Evolutionary conservation across 2,797 vertebrate species (phyloP).

Genomic region (Tarsius wallacei): DNA sequence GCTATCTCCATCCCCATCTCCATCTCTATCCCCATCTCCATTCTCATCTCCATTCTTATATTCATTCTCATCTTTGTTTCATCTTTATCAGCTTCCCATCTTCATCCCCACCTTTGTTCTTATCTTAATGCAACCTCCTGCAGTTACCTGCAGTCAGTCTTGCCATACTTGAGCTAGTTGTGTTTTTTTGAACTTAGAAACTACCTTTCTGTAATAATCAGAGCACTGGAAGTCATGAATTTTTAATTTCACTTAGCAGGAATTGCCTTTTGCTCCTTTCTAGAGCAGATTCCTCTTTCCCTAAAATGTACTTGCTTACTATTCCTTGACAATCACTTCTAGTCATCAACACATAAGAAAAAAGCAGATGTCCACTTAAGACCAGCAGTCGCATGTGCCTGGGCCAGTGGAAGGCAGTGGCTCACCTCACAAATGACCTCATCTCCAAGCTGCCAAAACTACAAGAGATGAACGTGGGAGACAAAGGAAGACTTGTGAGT

Average conservation of each 20-base stretch:
- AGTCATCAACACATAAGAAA: neutral
- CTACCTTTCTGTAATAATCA: fast-evolving
- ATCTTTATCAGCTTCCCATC: too few relatives aligned
- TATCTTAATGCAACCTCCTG: too few relatives aligned
- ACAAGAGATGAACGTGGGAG: neutral
- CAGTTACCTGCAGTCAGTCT: neutral
- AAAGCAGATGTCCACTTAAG: neutral
- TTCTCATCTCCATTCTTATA: neutral
- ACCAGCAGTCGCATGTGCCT: fast-evolving
- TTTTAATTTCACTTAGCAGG: neutral
- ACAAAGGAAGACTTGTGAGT: fast-evolving
- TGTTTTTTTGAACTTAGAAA: neutral
- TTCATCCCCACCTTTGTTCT: neutral
- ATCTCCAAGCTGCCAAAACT: neutral
- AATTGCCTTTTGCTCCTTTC: neutral
- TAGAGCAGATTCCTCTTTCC: neutral
- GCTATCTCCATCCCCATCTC: fast-evolving
- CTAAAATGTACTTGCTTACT: neutral
- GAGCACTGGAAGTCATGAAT: neutral
- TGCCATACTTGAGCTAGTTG: neutral
- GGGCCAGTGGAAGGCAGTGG: neutral
- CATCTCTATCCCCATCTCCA: neutral
- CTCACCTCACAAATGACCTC: neutral
- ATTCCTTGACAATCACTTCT: neutral
- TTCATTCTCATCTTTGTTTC: neutral